These are phyloP conservation scores for Prochilodus magdalenae DNA, from an alignment of 2,113 vertebrate genomes.

Conservation along the genomic window DNA sequence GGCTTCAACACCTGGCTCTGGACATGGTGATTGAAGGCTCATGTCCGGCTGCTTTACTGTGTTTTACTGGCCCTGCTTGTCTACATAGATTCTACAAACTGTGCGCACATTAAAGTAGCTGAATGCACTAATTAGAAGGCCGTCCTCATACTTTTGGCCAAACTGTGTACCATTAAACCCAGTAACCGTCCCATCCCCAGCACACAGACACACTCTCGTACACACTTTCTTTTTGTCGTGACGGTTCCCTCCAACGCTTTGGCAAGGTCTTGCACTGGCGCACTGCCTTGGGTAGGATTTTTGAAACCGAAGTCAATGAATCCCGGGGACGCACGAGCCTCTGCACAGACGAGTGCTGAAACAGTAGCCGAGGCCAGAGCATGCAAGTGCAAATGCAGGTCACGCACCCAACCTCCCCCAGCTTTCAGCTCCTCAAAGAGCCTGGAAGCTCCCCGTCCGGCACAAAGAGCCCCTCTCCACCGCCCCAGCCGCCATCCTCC, in stretches of 20 bases:
- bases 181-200: background rate
- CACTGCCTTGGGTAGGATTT: conserved; percentile 68
- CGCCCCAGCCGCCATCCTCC: conserved; percentile 40
- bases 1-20: too few relatives aligned
- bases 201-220: conserved; percentile 57
- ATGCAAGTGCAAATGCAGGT: conserved; percentile 82
- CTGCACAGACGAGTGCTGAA: conserved; percentile 70
- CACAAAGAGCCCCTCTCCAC: conserved; percentile 75
- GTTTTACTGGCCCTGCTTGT: too few relatives aligned
- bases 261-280: conserved; percentile 70
- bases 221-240: conserved; percentile 45
- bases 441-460: conserved; percentile 76
- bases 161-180: background rate
- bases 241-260: conserved; percentile 48
- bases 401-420: conserved; percentile 76
- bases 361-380: conserved; percentile 74
- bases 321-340: conserved; percentile 66
- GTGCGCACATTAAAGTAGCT: too few relatives aligned
- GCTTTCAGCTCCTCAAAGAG: conserved; percentile 76
- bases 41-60: too few relatives aligned
- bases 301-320: conserved; percentile 69
- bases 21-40: too few relatives aligned
- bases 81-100: too few relatives aligned
- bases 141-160: background rate
- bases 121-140: background rate